A percentile compares a stretch with the other conserved stretches of the same genome.
Evolutionary conservation across 2,113 vertebrate species (phyloP).

Genomic region (Prionailurus bengalensis): DNA sequence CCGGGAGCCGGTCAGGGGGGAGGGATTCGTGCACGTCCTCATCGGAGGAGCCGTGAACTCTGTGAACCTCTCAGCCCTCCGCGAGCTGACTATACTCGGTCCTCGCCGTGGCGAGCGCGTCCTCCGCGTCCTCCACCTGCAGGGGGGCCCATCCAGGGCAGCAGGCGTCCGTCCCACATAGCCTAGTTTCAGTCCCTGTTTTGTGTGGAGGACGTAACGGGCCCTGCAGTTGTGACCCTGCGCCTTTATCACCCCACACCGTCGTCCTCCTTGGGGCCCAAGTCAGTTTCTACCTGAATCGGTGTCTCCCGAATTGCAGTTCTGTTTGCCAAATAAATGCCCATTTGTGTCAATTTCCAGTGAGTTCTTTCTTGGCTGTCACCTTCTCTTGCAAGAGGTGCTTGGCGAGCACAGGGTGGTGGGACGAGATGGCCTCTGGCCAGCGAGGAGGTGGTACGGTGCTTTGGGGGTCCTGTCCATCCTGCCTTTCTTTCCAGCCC

Average conservation of each 20-base stretch:
- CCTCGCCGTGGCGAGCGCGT: rapidly evolving
- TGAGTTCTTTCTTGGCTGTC: background rate
- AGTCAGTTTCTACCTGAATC: background rate
- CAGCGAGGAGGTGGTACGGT: rapidly evolving
- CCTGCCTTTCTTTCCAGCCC: background rate
- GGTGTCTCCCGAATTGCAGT: background rate
- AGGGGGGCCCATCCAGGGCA: rapidly evolving
- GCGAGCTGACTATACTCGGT: background rate
- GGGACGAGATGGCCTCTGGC: background rate
- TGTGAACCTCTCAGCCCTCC: background rate
- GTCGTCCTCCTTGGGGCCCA: background rate
- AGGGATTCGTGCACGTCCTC: background rate
- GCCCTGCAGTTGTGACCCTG: background rate
- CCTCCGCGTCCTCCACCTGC: background rate
- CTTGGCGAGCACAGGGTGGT: background rate
- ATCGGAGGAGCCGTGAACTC: background rate
- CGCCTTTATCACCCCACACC: background rate
- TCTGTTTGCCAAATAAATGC: background rate
- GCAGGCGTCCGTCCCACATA: background rate
- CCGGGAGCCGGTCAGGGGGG: background rate
- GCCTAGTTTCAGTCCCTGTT: background rate
- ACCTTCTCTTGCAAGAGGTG: background rate
- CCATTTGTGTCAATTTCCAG: background rate
- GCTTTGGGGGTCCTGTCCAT: background rate
- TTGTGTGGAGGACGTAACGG: background rate